A percentile compares a stretch with the other conserved stretches of the same genome.
phyloP scores from a whole-genome alignment of 1,140 invertebrate species.

The Augochlora pura region DNA sequence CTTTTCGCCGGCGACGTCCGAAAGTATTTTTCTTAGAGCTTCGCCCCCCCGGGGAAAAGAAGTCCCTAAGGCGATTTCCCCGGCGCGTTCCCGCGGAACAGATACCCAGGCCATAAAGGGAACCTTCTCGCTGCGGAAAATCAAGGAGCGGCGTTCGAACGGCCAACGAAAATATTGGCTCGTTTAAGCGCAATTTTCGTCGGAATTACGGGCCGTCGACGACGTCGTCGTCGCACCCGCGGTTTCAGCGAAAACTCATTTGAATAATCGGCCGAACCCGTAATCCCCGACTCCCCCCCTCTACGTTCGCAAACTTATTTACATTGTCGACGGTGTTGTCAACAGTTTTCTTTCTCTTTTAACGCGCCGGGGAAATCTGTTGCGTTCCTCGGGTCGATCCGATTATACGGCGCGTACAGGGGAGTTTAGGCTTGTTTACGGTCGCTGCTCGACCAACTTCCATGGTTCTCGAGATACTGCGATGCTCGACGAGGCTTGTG shows the following conservation, averaged over 20 bases:
- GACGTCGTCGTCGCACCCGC: too few species aligned
- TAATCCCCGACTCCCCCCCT: too few species aligned
- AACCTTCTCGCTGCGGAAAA: not conserved
- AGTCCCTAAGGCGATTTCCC: conserved; percentile 15
- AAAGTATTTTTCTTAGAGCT: conserved; percentile 2
- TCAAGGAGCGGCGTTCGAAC: conserved; percentile 2
- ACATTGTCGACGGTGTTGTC: not conserved
- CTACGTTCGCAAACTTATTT: not conserved
- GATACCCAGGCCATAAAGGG: conserved; percentile 21
- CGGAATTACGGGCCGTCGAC: not conserved
- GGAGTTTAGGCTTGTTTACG: too few species aligned
- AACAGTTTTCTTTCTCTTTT: not conserved
- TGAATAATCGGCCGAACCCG: not conserved
- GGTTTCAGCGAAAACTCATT: not conserved
- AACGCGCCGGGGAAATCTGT: not conserved
- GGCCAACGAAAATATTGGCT: conserved; percentile 33
- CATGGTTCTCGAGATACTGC: too few species aligned
- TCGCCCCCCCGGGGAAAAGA: too few species aligned
- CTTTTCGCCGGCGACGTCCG: not conserved
- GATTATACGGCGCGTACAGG: not conserved
- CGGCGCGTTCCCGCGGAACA: not conserved
- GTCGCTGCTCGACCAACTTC: too few species aligned
- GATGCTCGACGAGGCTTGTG: too few species aligned
- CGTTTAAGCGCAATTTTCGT: conserved; percentile 30
- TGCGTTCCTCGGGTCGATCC: not conserved